These are phyloP conservation scores for Drosophila funebris DNA, from an alignment of 1,140 invertebrate genomes.

Conservation along the genomic window DNA sequence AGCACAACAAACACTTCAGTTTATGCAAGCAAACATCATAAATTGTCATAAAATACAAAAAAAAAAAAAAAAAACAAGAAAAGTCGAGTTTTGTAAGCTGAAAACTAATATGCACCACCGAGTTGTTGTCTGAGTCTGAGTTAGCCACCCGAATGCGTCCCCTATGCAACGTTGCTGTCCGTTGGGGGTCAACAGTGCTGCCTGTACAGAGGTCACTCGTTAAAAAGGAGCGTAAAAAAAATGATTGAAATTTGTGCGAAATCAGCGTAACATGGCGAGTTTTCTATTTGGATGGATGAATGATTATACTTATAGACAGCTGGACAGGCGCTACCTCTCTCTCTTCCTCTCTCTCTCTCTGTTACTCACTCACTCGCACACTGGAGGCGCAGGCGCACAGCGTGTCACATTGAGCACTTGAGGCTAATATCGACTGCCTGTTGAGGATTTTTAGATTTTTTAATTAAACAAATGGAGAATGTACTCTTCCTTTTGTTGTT, in stretches of 20 bases:
- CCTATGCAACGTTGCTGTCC: background rate
- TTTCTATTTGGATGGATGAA: constrained; percentile 43
- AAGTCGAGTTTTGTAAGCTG: constrained; percentile 14
- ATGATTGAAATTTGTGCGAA: constrained; percentile 30
- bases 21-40: constrained; percentile 39
- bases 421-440: constrained; percentile 64
- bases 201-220: constrained; percentile 58
- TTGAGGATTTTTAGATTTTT: constrained; percentile 49
- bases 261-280: constrained; percentile 50
- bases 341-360: background rate
- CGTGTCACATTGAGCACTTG: constrained; percentile 59
- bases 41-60: constrained; percentile 25
- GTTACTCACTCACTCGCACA: background rate
- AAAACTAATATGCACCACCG: constrained; percentile 27
- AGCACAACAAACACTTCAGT: constrained; percentile 34
- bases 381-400: constrained; percentile 61
- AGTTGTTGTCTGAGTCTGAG: constrained; percentile 52
- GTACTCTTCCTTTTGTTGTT: background rate
- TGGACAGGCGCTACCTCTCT: constrained; percentile 28
- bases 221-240: constrained; percentile 63
- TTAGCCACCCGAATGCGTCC: constrained; percentile 9
- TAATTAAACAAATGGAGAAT: constrained; percentile 66
- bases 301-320: constrained; percentile 62
- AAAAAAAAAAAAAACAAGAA: background rate
- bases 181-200: constrained; percentile 61